Evolutionary conservation across 2,797 vertebrate species (phyloP).

Genomic region (Hybognathus amarus): DNA sequence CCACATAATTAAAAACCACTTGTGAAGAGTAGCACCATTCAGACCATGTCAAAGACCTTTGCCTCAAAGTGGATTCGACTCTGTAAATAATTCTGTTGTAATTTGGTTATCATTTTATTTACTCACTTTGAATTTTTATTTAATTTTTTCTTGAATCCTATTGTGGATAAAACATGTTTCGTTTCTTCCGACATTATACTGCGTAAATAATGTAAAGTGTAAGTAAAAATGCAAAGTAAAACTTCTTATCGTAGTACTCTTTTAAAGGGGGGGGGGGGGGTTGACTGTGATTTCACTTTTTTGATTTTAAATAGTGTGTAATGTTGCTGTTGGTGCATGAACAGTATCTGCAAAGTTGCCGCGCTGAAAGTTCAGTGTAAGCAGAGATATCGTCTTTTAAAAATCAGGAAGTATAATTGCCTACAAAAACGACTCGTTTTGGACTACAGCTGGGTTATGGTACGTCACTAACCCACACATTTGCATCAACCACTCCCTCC

Average conservation of each 20-base stretch:
- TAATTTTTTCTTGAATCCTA: conserved; percentile 15
- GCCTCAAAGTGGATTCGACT: neutral
- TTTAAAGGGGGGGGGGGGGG: too few relatives aligned
- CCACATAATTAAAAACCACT: conserved; percentile 2
- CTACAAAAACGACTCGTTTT: too few relatives aligned
- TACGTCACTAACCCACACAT: too few relatives aligned
- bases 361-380: too few relatives aligned
- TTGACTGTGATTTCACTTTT: too few relatives aligned
- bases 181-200: conserved; percentile 68
- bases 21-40: neutral
- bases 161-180: conserved; percentile 66
- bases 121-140: neutral
- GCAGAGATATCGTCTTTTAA: too few relatives aligned
- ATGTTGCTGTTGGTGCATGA: too few relatives aligned
- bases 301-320: too few relatives aligned
- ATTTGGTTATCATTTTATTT: neutral
- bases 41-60: neutral
- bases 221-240: conserved; percentile 68
- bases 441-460: too few relatives aligned
- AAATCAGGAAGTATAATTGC: too few relatives aligned
- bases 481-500: too few relatives aligned
- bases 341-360: too few relatives aligned
- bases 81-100: neutral
- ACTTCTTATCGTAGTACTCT: neutral
- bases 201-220: conserved; percentile 73